phyloP scores from a whole-genome alignment of 2,888 invertebrate genomes.

The Spialia ferax region DNA sequence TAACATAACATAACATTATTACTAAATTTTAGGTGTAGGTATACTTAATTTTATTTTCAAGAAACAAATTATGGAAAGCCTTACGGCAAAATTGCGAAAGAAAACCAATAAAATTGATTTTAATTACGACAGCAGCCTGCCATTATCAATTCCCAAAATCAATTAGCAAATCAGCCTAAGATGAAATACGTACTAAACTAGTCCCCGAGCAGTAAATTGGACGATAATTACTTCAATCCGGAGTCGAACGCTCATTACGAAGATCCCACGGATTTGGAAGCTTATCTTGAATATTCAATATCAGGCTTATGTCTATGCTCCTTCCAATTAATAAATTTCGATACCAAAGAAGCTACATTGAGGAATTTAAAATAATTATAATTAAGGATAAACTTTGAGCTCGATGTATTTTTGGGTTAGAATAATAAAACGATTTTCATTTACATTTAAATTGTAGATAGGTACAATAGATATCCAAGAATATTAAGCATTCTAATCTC shows the following conservation, averaged over 20 bases:
- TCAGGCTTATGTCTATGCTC: constrained; percentile 9
- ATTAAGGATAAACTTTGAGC: too few relatives aligned
- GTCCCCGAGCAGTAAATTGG: constrained; percentile 18
- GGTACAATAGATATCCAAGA: too few relatives aligned
- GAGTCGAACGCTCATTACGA: constrained; percentile 26
- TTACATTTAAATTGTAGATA: too few relatives aligned
- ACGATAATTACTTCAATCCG: constrained; percentile 26
- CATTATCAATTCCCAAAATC: constrained; percentile 16
- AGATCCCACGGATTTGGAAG: constrained; percentile 11
- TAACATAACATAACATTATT: too few relatives aligned
- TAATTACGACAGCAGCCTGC: constrained; percentile 3
- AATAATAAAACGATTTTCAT: too few relatives aligned
- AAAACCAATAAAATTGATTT: constrained; percentile 6
- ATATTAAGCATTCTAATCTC: too few relatives aligned
- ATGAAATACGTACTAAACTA: constrained; percentile 28
- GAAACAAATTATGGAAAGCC: neutral
- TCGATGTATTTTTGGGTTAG: too few relatives aligned
- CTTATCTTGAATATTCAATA: constrained; percentile 33
- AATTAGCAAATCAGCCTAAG: constrained; percentile 20
- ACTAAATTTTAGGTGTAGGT: too few relatives aligned
- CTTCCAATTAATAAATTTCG: constrained; percentile 23
- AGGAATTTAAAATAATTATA: neutral
- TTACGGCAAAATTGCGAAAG: neutral
- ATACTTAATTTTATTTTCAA: too few relatives aligned
- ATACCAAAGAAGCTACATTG: neutral